phyloP scores from a whole-genome alignment of 2,113 vertebrate genomes.

The Bos taurus region ARS-UCD2.0 NC_037334.1:51278001-51278500 shows the following conservation, averaged over 20 bases:
- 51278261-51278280: not conserved
- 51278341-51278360: not conserved
- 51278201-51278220: not conserved
- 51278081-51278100: not conserved
- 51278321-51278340: not conserved
- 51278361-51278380: not conserved
- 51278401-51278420: not conserved
- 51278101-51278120: not conserved
- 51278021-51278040: not conserved
- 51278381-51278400: not conserved
- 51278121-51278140: not conserved
- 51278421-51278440: slow-evolving; percentile 26
- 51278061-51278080: not conserved
- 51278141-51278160: not conserved
- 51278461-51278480: slow-evolving; percentile 13
- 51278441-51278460: slow-evolving; percentile 34
- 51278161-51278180: not conserved
- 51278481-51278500: not conserved
- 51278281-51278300: not conserved
- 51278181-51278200: not conserved
- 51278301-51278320: not conserved
- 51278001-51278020: not conserved
- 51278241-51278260: not conserved
- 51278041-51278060: not conserved
- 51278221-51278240: not conserved